Percentiles rank a stretch among this genome's conserved stretches.
Evolutionary conservation across 2,797 vertebrate genomes (phyloP).

Genomic region (Aselliscus stoliczkanus): DNA sequence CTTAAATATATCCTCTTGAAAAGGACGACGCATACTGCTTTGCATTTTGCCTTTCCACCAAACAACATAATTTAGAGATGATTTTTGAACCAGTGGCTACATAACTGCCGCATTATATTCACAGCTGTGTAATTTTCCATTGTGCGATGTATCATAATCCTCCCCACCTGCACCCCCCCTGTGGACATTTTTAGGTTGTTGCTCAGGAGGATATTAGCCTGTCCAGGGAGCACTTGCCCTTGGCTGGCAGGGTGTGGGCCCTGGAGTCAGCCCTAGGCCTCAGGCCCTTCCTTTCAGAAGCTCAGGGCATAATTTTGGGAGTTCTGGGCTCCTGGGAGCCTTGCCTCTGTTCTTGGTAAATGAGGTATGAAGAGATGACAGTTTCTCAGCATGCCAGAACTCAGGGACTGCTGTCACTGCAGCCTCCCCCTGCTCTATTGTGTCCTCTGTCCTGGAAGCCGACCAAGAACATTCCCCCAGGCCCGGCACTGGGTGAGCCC

Average conservation of each 20-base stretch:
- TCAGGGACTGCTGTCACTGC: neutral
- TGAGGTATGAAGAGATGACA: conserved; percentile 5
- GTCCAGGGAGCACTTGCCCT: neutral
- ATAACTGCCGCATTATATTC: neutral
- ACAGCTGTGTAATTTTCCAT: neutral
- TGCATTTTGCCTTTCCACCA: neutral
- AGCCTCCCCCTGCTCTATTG: neutral
- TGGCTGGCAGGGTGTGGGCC: neutral
- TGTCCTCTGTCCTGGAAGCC: neutral
- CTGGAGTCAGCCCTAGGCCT: neutral
- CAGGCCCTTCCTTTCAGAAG: neutral
- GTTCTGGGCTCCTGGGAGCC: conserved; percentile 9
- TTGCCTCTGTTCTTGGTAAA: conserved; percentile 19
- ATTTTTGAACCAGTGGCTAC: neutral
- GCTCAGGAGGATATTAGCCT: neutral
- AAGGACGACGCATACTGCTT: neutral
- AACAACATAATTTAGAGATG: conserved; percentile 9
- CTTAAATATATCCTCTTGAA: neutral
- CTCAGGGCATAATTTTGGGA: neutral
- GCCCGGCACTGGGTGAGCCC: neutral
- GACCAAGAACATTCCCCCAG: neutral
- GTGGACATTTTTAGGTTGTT: neutral
- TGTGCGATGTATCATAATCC: neutral
- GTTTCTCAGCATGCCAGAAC: neutral
- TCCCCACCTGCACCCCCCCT: neutral